A percentile compares a stretch with the other conserved stretches of the same genome.
Conservation (phyloP, 1,140 invertebrate genomes). For the Drosophila grimshawi region DNA sequence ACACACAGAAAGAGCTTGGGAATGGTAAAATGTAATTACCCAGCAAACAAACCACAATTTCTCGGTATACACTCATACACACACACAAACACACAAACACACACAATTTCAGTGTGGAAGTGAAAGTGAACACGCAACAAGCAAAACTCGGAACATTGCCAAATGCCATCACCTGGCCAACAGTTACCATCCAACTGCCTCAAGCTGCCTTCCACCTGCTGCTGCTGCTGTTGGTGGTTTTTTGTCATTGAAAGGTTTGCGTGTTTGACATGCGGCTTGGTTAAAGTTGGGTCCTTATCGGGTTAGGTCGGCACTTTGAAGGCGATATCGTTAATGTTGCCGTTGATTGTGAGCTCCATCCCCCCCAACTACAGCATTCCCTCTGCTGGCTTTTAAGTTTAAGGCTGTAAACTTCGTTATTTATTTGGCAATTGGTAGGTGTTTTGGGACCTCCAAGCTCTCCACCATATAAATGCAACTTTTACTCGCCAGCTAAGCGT, state of each 20-base stretch:
- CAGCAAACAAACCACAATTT: slow-evolving; percentile 82
- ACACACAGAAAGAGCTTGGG: slow-evolving; percentile 45
- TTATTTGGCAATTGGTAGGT: slow-evolving; percentile 77
- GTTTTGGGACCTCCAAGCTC: slow-evolving; percentile 46
- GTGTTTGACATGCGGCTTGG: slow-evolving; percentile 68
- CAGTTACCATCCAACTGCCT: slow-evolving; percentile 9
- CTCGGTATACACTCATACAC: slow-evolving; percentile 65
- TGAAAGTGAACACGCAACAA: slow-evolving; percentile 83
- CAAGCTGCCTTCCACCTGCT: slow-evolving; percentile 4
- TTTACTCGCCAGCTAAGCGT: slow-evolving; percentile 37
- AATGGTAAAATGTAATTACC: slow-evolving; percentile 82
- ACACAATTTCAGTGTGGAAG: slow-evolving; percentile 46
- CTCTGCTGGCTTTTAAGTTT: slow-evolving; percentile 26
- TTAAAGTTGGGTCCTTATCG: slow-evolving; percentile 47
- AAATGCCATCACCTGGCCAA: slow-evolving; percentile 47
- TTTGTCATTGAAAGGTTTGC: slow-evolving; percentile 75
- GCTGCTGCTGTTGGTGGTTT: neutral
- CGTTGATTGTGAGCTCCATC: slow-evolving; percentile 62
- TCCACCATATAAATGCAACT: slow-evolving; percentile 36
- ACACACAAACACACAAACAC: slow-evolving; percentile 40
- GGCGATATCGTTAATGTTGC: slow-evolving; percentile 82
- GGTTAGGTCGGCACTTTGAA: slow-evolving; percentile 66
- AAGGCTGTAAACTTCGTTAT: slow-evolving; percentile 70
- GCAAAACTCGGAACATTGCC: slow-evolving; percentile 55
- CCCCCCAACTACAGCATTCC: slow-evolving; percentile 43